Conservation (phyloP, 2,113 vertebrate genomes). For the Gavia stellata region DNA sequence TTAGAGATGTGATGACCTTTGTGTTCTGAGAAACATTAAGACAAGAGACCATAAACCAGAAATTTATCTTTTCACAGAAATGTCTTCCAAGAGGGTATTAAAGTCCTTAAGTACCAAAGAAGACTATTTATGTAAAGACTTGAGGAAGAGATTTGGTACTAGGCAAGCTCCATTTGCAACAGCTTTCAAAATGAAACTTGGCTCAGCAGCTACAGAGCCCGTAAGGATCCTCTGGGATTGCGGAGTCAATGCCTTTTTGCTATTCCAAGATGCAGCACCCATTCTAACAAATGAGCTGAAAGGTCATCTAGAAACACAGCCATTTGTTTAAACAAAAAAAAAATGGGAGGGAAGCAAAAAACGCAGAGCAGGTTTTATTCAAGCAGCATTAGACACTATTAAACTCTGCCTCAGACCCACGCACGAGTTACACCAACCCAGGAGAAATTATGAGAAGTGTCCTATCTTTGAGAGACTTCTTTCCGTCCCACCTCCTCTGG, state of each 20-base stretch:
- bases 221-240: background rate
- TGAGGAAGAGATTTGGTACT: background rate
- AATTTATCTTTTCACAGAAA: conserved; percentile 21
- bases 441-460: background rate
- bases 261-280: conserved; percentile 26
- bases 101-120: conserved; percentile 11
- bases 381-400: background rate
- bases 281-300: conserved; percentile 32
- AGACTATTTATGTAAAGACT: background rate
- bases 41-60: conserved; percentile 10
- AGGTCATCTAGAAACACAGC: conserved; percentile 17
- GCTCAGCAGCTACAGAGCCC: background rate
- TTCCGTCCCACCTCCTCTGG: background rate
- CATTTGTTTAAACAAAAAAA: conserved; percentile 11
- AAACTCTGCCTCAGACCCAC: background rate
- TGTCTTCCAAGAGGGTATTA: conserved; percentile 12
- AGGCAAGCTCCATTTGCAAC: background rate
- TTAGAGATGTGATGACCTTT: conserved; percentile 26
- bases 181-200: conserved; percentile 9
- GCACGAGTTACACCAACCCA: background rate
- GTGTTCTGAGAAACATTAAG: conserved; percentile 10
- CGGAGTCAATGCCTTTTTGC: background rate
- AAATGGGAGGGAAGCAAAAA: too few species aligned
- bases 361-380: background rate
- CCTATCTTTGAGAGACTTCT: background rate